Conservation (phyloP, 1,140 invertebrate species). For the Planococcus citri region DNA sequence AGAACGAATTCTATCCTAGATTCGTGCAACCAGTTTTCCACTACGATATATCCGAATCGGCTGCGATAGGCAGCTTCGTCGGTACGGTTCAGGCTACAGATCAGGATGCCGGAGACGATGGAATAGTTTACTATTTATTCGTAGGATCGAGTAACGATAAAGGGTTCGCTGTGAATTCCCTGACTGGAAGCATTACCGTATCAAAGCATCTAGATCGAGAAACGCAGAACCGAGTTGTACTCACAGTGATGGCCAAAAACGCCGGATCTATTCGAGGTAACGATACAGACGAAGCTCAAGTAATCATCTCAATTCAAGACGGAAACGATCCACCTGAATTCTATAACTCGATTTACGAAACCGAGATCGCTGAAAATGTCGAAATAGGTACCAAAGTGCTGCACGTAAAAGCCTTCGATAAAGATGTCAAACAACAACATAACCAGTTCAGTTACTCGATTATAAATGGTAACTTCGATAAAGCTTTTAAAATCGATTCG, state of each 20-base stretch:
- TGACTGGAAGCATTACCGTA: constrained; percentile 71
- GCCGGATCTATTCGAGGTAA: constrained; percentile 81
- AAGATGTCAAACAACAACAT: constrained; percentile 79
- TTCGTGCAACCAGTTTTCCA: constrained; percentile 86
- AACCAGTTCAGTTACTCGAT: constrained; percentile 88
- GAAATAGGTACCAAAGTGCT: constrained; percentile 55
- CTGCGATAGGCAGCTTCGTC: constrained; percentile 70
- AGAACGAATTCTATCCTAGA: constrained; percentile 84
- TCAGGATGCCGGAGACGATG: constrained; percentile 81
- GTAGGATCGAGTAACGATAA: constrained; percentile 85
- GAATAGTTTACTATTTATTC: constrained; percentile 79
- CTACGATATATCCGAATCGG: constrained; percentile 87
- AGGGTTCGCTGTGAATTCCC: constrained; percentile 75
- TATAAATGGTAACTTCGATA: constrained; percentile 64
- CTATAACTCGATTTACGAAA: constrained; percentile 56
- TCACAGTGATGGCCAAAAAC: constrained; percentile 91
- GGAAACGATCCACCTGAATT: constrained; percentile 93
- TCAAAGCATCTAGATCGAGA: constrained; percentile 74
- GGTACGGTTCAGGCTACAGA: constrained; percentile 81
- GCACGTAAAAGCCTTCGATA: constrained; percentile 74
- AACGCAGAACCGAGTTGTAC: constrained; percentile 74
- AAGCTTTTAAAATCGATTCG: constrained; percentile 80
- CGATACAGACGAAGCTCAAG: constrained; percentile 87
- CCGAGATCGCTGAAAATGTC: constrained; percentile 63
- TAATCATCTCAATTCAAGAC: constrained; percentile 85